These are phyloP conservation scores for Drosophila lini DNA, from an alignment of 1,140 invertebrate genomes.

Conservation along the genomic window DNA sequence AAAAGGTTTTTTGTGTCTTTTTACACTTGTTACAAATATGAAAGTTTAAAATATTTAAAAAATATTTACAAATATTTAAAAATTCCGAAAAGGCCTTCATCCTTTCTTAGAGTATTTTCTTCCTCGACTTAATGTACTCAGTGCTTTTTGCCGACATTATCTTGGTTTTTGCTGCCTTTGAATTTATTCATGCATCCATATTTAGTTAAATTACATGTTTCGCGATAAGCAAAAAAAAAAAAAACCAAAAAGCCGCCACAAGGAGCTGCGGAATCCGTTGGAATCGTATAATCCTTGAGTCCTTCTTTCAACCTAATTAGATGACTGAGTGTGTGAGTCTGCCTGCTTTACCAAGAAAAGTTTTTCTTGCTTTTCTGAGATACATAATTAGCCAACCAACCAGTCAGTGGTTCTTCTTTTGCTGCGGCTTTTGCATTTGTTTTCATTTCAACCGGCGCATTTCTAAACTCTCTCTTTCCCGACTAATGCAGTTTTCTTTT, in stretches of 20 bases:
- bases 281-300: conserved; percentile 28
- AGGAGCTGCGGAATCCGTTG: background rate
- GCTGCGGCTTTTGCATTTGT: conserved; percentile 22
- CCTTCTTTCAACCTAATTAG: conserved; percentile 64
- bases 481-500: conserved; percentile 43
- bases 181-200: conserved; percentile 71
- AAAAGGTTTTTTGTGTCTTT: no score
- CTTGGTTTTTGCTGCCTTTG: conserved; percentile 50
- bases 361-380: conserved; percentile 21
- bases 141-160: background rate
- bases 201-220: conserved; percentile 73
- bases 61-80: background rate
- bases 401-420: conserved; percentile 15
- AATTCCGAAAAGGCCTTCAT: no score
- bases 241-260: conserved; percentile 19
- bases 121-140: background rate
- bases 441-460: conserved; percentile 31
- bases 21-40: background rate
- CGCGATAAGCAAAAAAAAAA: conserved; percentile 38
- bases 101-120: background rate
- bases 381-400: conserved; percentile 57
- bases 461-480: conserved; percentile 33
- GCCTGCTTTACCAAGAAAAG: conserved; percentile 41
- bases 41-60: background rate
- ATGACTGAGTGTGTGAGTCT: conserved; percentile 36